Evolutionary conservation across 2,888 invertebrate genomes (phyloP), one percentile per base, ranked within the genome.

Genomic region (Plagiodera versicolora): DNA sequence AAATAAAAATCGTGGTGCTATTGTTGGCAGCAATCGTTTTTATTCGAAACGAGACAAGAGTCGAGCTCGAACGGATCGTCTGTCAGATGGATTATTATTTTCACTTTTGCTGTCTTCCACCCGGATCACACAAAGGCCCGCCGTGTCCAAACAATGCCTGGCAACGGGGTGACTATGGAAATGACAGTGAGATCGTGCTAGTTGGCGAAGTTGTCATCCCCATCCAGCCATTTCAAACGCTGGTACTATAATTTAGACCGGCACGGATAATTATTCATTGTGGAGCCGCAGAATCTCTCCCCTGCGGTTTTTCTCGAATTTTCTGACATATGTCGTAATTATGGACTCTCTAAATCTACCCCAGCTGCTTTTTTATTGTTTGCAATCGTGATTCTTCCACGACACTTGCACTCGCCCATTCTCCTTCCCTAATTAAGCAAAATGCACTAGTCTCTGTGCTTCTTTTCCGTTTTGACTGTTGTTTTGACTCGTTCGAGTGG

Each of bases 241-340:
- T 47, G 66, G 66, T 67, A 67, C 67, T 70, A 67, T 74, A 72
- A 74, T 72, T 72, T 71, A 67, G 56, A 58, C 69, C 64, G 4
- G 39, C 39, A 39, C 70, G 69, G 76, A 74, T 75, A 76, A 75
- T 75, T 74, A 74, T 73, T 75, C 75, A 74, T 75, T 75, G 74
- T 75, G 58, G 54, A 48, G 63, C 75, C 74, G 61, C 75, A 75
- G 74, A 74, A 74, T 70, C 70, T 74, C 74, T 75, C 77, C 77
- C 77, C 76, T 75, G 75, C 70, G 77, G 75, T 76, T 76, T 39
- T 76, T 74, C 75, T 75, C 72, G 74, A 73, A 76, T 76, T 76
- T 76, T 73, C 75, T 73, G 73, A 74, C 77, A 77, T 77, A 77
- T 77, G 77, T 75, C 75, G 74, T 75, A 74, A 76, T 77, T 76